These are phyloP conservation scores for Hymenopus coronatus DNA, from an alignment of 2,888 invertebrate genomes.

Conservation along the genomic window DNA sequence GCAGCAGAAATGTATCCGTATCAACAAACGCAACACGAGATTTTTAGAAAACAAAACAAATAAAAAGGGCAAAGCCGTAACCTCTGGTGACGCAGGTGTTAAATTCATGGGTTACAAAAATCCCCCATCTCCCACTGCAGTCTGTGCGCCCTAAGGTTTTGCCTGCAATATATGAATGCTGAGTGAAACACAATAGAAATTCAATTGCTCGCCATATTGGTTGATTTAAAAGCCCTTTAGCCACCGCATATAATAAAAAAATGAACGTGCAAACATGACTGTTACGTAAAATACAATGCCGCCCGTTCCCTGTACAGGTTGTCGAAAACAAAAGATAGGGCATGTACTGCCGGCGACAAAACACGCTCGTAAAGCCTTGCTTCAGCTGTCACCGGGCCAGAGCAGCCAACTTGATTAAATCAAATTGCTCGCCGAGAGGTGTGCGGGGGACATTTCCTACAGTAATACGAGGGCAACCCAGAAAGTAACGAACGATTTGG, in stretches of 20 bases:
- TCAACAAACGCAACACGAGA: too few relatives aligned
- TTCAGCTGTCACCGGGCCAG: not conserved
- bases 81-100: not conserved
- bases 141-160: not conserved
- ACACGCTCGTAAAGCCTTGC: not conserved
- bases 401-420: not conserved
- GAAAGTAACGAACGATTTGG: too few relatives aligned
- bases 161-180: not conserved
- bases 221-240: not conserved
- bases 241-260: not conserved
- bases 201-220: not conserved
- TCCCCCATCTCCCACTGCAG: not conserved
- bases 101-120: not conserved
- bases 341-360: not conserved
- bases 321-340: not conserved
- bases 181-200: not conserved
- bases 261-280: not conserved
- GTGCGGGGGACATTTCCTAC: not conserved
- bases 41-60: not conserved
- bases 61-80: not conserved
- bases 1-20: too few relatives aligned
- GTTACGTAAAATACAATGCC: not conserved
- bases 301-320: not conserved
- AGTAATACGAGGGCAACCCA: too few relatives aligned
- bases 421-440: not conserved